Evolutionary conservation across 2,797 vertebrate genomes (phyloP), one percentile per base, ranked within the genome.

Genomic region (Onychomys leucogaster): DNA sequence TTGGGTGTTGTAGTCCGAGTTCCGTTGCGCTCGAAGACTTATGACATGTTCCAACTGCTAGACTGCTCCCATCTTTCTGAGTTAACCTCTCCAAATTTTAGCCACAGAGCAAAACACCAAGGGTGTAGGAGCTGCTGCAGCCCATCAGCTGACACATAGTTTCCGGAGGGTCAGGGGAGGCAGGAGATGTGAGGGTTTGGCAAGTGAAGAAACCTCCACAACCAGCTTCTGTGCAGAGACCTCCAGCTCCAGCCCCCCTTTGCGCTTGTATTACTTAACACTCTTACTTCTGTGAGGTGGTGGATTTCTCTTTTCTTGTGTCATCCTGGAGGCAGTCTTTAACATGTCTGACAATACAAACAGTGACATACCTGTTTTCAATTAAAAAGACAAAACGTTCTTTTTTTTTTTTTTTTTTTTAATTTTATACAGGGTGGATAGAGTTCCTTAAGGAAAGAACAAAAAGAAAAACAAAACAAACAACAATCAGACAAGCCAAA

Each of bases 1-100:
- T 88, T 94, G 57, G 85, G 73, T 63, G 91, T 41, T 92, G 77
- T 92, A 65, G 49, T 3, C 77, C 32, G 78, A 32, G n/a, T 84
- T 73, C 89, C 27, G 12, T 73, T 92, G 96, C 2, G 9, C 83
- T 86, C 86, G 37, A 88, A 78, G 59, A 80, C 32, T 59, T 37
- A 14, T 5, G 49, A 49, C 21, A 73, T 63, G 46, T 34, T 41
- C 65, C n/a, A 76, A 34, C 6, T 17, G 11, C 32, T 89, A 5
- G 12, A 19, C 78, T 25, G 14, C 9, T 82, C 2, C 32, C 25
- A 61, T 52, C 16, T 29, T 86, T 61, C 32, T 16, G 14, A 84
- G 11, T 52, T 76, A 55, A 46, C 4, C 25, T 89, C 43, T 94
- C 32, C 27, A 63, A 89, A 94, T 57, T 37, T 65, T 41, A 82